Evolutionary conservation across 2,888 invertebrate genomes (phyloP), one percentile per base, ranked within the genome.

Genomic region (Atrina japonica): DNA sequence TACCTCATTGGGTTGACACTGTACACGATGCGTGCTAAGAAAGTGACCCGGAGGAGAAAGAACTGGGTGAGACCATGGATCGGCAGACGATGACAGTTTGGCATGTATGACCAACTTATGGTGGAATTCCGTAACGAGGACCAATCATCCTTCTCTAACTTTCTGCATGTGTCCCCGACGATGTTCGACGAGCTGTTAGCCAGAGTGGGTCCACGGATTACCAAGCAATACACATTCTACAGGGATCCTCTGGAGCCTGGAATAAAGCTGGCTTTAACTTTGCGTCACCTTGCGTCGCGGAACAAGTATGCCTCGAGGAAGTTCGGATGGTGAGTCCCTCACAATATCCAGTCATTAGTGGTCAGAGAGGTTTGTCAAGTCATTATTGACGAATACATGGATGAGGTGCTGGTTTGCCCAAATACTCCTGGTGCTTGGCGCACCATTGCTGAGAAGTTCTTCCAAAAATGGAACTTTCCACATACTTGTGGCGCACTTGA

Each of bases 151-250:
- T 80, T 80, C 65, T 64, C 16, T 9, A 78, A 80, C 71, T 81
- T 79, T 73, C 43, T 77, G 58, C 21, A 78, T 6, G 75, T 81
- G 75, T 69, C 78, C n/a, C 75, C 76, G 14, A 73, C 61, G 18
- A 75, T 80, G 79, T 80, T 64, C 60, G 75, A 78, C 47, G 77
- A 77, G 50, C 29, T 79, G 14, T 61, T 77, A n/a, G n/a, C n/a
- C 3, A 60, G 74, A 55, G 65, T 79, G n/a, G 55, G 70, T 29
- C 77, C 71, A 41, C 9, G 64, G n/a, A n/a, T 69, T 23, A 66
- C 64, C 40, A 75, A 67, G 25, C 58, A 59, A 43, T 6, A 68
- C 30, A 76, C 70, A 50, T 64, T 25, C 16, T 73, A 66, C 23
- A 60, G 70, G 50, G 27, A 60, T 30, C 18, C 70, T 16, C 50